Evolutionary conservation across 2,113 vertebrate species (phyloP), one percentile per base, ranked within the genome.

Genomic region (Rhabdornis inornatus): DNA sequence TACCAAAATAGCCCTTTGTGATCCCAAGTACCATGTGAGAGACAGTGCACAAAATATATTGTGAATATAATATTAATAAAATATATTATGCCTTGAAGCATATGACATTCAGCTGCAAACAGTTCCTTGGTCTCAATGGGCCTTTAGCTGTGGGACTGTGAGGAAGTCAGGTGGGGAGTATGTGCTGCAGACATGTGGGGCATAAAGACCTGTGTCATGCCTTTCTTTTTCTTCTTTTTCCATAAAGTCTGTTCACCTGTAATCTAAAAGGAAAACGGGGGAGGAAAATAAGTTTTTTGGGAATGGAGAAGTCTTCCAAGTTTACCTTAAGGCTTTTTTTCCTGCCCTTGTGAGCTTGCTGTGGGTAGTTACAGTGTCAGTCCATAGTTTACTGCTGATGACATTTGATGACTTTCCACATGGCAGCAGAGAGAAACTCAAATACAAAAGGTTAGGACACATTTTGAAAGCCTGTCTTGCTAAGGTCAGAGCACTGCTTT

Each of bases 361-460:
- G 9, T 0, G 0, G 13, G 27, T 82, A 35, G 53, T 53, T 81
- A 17, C 14, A 21, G 40, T 24, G 33, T 17, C 40, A 57, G n/a
- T 27, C 76, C 3, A 0, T 27, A 33, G 28, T 9, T 59, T 76
- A 18, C 27, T 22, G 75, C 45, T 69, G 44, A 18, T 56, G 75
- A n/a, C 40, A 4, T 56, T 52, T 77, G 40, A 27, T 71, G 89
- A 18, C 39, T 89, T 96, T 11, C n/a, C 39, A 70, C 76, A 21
- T 63, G 60, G 72, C 84, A 84, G 39, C 52, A 68, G 69, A 78
- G 87, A 71, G 72, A 66, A 75, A 89, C 86, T 35, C 30, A 37
- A 84, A 49, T 27, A 28, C 40, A 11, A 47, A 81, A 71, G 27
- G 61, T 75, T 50, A 64, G 55, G 65, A 15, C 6, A 5, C 8